Conservation (phyloP, 2,888 invertebrate genomes). For the Ectobius pallidus region DNA sequence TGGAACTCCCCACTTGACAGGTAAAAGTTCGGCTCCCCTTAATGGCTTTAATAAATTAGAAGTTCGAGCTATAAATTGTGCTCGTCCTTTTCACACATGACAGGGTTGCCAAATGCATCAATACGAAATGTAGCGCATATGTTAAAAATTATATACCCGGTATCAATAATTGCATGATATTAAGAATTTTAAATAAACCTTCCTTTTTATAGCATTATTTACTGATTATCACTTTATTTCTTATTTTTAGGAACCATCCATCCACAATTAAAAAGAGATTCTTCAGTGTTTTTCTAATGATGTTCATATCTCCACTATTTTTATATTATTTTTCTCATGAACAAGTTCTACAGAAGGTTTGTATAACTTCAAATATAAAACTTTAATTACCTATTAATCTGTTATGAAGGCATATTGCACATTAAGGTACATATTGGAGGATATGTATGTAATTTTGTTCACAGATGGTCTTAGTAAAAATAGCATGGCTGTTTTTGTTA, state of each 20-base stretch:
- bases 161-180: neutral
- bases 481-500: too few relatives aligned
- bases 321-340: slow-evolving; percentile 74
- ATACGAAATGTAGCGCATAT: neutral
- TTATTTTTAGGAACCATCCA: slow-evolving; percentile 78
- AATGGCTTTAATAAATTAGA: neutral
- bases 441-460: too few relatives aligned
- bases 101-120: slow-evolving; percentile 42
- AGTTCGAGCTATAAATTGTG: neutral
- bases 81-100: slow-evolving; percentile 27
- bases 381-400: too few relatives aligned
- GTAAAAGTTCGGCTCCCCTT: slow-evolving; percentile 52
- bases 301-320: slow-evolving; percentile 78
- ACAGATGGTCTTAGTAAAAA: too few relatives aligned
- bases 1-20: slow-evolving; percentile 80
- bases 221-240: too few relatives aligned
- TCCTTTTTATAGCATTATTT: too few relatives aligned
- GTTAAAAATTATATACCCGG: neutral
- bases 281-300: slow-evolving; percentile 82
- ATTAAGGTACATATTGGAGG: too few relatives aligned
- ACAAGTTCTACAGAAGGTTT: slow-evolving; percentile 64
- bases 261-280: slow-evolving; percentile 86
- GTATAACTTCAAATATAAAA: too few relatives aligned
- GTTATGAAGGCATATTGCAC: too few relatives aligned
- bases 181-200: too few relatives aligned